Evolutionary conservation across 2,888 invertebrate genomes (phyloP).

Genomic region (Pristionchus entomophagus): DNA sequence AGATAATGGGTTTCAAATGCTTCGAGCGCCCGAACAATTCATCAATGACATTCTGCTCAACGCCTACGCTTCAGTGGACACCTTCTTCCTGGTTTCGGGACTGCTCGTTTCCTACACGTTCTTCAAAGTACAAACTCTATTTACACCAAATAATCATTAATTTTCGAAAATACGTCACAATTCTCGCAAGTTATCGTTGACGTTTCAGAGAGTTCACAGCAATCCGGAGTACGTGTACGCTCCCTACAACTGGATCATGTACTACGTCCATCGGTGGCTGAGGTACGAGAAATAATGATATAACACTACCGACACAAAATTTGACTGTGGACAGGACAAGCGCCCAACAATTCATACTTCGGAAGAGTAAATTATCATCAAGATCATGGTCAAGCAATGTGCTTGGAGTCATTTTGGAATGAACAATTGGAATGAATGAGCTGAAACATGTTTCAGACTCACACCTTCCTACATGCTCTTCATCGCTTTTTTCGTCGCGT

Average conservation of each 20-base stretch:
- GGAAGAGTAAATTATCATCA: too few relatives aligned
- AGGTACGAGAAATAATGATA: too few relatives aligned
- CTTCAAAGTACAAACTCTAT: conserved; percentile 7
- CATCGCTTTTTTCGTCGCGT: conserved; percentile 7
- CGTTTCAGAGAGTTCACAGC: not conserved
- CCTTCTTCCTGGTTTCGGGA: conserved; percentile 28
- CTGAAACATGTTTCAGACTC: not conserved
- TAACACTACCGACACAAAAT: too few relatives aligned
- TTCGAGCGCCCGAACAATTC: not conserved
- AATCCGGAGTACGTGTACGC: not conserved
- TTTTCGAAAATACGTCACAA: too few relatives aligned
- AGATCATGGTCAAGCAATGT: too few relatives aligned
- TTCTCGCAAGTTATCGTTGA: too few relatives aligned
- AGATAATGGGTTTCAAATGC: not conserved
- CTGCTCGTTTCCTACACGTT: conserved; percentile 9
- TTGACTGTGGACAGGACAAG: too few relatives aligned
- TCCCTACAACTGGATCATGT: not conserved
- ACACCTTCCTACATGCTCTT: conserved; percentile 27
- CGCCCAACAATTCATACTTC: too few relatives aligned
- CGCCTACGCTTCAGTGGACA: conserved; percentile 10
- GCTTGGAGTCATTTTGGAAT: too few relatives aligned
- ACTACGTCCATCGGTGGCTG: conserved; percentile 38
- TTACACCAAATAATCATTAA: too few relatives aligned
- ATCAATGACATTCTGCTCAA: not conserved
- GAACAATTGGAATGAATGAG: too few relatives aligned